Base-by-base conservation (phyloP, 2,797 vertebrate genomes). In the Protonibea diacanthus region DNA sequence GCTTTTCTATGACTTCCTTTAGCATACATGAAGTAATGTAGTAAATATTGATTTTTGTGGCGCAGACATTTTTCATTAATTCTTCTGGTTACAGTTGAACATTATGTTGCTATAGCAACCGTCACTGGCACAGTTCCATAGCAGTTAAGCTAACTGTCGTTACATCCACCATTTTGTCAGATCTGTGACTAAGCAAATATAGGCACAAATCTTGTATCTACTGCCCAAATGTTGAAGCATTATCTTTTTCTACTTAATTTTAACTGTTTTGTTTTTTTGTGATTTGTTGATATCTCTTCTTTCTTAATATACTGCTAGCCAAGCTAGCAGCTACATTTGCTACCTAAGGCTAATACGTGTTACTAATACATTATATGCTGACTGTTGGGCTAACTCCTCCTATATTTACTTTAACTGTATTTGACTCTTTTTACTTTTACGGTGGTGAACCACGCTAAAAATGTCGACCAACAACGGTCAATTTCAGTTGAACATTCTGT, bases 61-160 rank as follows among this genome's bases (percentile, higher is more conserved):
- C 15, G 17, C 27, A 61, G 51, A 82, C 17, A 65, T 38, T 38
- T 45, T 47, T 33, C 27, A 17, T 10, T 13, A 25, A 63, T 44
- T 15, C 23, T 56, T 29, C 11, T 13, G 33, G 47, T 51, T 70
- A 44, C 33, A 72, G 21, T 21, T 51, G 29, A 7, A 44, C 27
- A 51, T 63, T 58, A 1, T 47, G 49, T 58, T 33, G n/a, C 40
- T 42, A 63, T 74, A 40, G 51, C 23, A 38, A 68, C 52, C 18
- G n/a, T 2, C 27, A 15, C 27, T 65, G 66, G 55, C 66, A 38
- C 20, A 58, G n/a, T 14, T 13, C 7, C 14, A 21, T 48, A 21
- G 33, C 52, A 51, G 20, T 12, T 48, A 49, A 57, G 20, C 44
- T 42, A 48, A 27, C 1, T 33, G 21, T 14, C 27, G 25, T 21